Evolutionary conservation across 2,797 vertebrate species (phyloP), one percentile per base, ranked within the genome.

Genomic region (Bryconaethiops microstoma): DNA sequence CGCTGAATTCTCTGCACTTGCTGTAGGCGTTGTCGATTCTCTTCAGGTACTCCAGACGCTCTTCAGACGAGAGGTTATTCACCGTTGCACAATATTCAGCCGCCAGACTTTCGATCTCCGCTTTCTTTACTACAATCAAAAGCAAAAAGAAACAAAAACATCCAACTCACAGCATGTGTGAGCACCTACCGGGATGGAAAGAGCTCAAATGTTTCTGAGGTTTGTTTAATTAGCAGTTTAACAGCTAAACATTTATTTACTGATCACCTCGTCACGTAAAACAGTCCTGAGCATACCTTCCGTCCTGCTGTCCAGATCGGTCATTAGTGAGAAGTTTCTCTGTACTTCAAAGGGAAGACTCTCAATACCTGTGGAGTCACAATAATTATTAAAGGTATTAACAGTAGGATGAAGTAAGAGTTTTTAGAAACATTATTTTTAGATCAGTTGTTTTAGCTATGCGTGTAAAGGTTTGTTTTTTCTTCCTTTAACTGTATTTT

Each of bases 271-370:
- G 35, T 35, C 35, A 35, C 2, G 35, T 35, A 10, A 1, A 48
- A 8, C 45, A 12, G 7, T 35, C 35, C 57, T 12, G 60, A 29
- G 1, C 1, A 35, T 45, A 68, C 98, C 97, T 90, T 99, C 97
- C 35, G 97, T 99, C 87, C 98, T 96, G 89, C 97, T 97, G 89
- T 99, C 98, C 65, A 99, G 91, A 83, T 99, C 98, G 70, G 96
- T 93, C 98, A 99, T 99, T 79, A 99, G 94, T 87, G 98, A 96
- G 91, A 99, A 99, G 92, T 99, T 99, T 85, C 98, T 97, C 89
- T 99, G 97, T 78, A 99, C 82, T 89, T 99, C 98, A 88, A 98
- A 98, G 0, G 98, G 98, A 76, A 99, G 90, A 85, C 98, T 98
- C 92, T 99, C 98, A 85, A 99, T 99, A 87, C 98, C 98, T 99